Conservation (phyloP, 2,888 invertebrate genomes). For the Tortrix viridana region DNA sequence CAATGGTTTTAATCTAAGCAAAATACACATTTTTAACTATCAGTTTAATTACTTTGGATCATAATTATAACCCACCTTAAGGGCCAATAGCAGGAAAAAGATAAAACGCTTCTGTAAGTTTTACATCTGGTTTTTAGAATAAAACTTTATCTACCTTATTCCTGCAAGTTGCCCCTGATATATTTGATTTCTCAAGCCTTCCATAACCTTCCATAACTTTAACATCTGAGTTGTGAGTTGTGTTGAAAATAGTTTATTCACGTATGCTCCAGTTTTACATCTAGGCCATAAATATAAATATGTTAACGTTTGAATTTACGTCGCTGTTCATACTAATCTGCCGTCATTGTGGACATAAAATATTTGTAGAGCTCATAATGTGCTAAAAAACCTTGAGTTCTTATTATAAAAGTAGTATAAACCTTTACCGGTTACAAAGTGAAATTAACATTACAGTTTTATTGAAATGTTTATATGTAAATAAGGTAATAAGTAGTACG, state of each 20-base stretch:
- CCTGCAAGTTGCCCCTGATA: too few species aligned
- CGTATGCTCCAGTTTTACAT: constrained; percentile 11
- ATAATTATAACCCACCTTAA: too few species aligned
- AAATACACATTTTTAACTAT: too few species aligned
- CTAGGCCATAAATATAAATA: constrained; percentile 17
- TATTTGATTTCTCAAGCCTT: too few species aligned
- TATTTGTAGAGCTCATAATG: constrained; percentile 34
- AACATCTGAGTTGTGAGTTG: neutral
- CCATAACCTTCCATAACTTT: too few species aligned
- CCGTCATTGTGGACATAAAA: constrained; percentile 34
- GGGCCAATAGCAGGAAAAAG: too few species aligned
- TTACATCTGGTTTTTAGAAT: too few species aligned
- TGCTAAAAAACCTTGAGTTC: constrained; percentile 28
- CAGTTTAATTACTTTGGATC: too few species aligned
- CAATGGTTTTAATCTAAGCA: too few species aligned
- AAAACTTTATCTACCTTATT: too few species aligned
- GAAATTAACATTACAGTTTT: neutral
- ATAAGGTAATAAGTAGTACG: neutral
- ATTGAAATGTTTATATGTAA: neutral
- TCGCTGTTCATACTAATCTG: constrained; percentile 22
- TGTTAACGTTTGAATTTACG: constrained; percentile 6
- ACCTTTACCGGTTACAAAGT: constrained; percentile 9
- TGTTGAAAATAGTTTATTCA: constrained; percentile 9
- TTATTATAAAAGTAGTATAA: constrained; percentile 25
- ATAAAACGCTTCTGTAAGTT: too few species aligned